A percentile compares a stretch with the other conserved stretches of the same genome.
Conservation (phyloP, 2,797 vertebrate species). For the Mus minutoides region DNA sequence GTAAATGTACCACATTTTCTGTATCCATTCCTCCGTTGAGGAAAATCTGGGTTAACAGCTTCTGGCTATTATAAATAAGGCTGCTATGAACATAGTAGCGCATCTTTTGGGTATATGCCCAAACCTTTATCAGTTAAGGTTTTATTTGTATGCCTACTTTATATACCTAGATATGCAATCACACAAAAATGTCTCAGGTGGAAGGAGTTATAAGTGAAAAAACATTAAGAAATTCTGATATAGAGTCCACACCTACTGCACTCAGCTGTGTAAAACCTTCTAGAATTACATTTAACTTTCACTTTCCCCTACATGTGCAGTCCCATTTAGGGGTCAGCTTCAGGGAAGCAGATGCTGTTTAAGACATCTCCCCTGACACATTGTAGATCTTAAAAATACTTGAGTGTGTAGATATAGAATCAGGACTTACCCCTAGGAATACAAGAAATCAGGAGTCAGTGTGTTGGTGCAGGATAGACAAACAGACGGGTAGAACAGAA, state of each 20-base stretch:
- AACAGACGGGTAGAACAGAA: background rate
- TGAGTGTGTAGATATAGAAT: background rate
- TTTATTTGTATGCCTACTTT: background rate
- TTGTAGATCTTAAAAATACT: background rate
- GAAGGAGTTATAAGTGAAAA: background rate
- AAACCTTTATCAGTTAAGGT: background rate
- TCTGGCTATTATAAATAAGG: too few species aligned
- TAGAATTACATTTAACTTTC: background rate
- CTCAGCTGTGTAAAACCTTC: fast-evolving
- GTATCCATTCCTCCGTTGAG: too few species aligned
- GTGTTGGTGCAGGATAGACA: background rate
- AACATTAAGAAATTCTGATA: background rate
- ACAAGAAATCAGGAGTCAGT: background rate
- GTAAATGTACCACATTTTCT: too few species aligned
- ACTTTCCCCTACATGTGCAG: fast-evolving
- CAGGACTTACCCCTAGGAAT: background rate
- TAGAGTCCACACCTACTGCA: background rate
- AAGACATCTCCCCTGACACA: background rate
- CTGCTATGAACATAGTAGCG: too few species aligned
- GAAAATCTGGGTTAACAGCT: too few species aligned
- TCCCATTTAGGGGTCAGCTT: background rate
- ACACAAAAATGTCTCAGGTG: background rate
- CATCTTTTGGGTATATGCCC: too few species aligned
- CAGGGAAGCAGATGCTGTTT: background rate
- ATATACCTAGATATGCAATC: background rate